Evolutionary conservation across 1,140 invertebrate species (phyloP), one percentile per base, ranked within the genome.

Genomic region (Drosophila yakuba): DNA sequence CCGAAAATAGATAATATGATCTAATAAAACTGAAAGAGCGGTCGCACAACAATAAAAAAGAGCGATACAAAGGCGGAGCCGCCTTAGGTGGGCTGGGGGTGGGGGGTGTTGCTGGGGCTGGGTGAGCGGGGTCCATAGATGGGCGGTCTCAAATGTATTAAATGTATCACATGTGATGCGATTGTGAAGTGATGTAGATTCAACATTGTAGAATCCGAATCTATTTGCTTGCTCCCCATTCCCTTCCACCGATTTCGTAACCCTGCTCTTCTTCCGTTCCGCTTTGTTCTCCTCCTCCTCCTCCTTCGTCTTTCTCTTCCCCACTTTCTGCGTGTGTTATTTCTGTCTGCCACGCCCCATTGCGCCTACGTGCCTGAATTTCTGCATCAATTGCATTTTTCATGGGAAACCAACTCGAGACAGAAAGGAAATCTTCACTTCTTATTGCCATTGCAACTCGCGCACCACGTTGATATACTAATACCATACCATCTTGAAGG

Each of bases 1-100:
- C 68, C 64, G 55, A 73, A 86, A 82, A 83, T 86, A 88, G 80
- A 88, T 88, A 88, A 88, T 89, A 88, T 88, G 83, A 88, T 88
- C 84, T 89, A 88, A 88, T 88, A 88, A 88, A 88, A 88, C 74
- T 62, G 57, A 86, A 88, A 82, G 83, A 86, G 82, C 82, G 69
- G 74, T 83, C 78, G 81, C 81, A 60, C 74, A 78, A 78, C 78
- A 81, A 74, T 81, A 81, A 86, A 86, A 78, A 69, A 48, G 43
- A 69, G 35, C 60, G 17, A 28, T 35, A 69, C 51, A 71, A 71
- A 71, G 67, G 64, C 51, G 51, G 64, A 28, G 51, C 66, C 67
- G 64, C 43, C 52, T 12, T 64, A 71, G 67, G 67, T 71, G 28
- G 3, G 28, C 6, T 0, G 28, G 28, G 28, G 41, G 39, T 25